Conservation (phyloP, 2,797 vertebrate genomes). For the Erpetoichthys calabaricus region DNA sequence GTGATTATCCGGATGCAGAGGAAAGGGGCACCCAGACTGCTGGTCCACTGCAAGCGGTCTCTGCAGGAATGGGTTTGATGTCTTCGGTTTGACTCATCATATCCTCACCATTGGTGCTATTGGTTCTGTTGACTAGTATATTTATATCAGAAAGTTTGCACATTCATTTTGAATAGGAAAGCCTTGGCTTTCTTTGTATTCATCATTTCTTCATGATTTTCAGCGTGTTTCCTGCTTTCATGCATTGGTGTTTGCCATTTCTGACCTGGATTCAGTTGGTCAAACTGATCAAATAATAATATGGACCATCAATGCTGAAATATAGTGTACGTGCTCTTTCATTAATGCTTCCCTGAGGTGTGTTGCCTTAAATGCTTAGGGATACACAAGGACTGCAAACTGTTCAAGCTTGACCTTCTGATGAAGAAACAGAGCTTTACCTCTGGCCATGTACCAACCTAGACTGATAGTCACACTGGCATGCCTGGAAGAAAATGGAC, state of each 20-base stretch:
- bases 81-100: background rate
- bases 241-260: slow-evolving; percentile 18
- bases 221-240: slow-evolving; percentile 10
- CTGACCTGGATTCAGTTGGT: no score
- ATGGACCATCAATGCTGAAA: no score
- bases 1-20: slow-evolving; percentile 80
- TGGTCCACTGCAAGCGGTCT: slow-evolving; percentile 93
- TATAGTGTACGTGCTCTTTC: no score
- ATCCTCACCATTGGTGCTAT: background rate
- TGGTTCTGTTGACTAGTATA: slow-evolving; percentile 28
- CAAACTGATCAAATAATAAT: no score
- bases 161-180: slow-evolving; percentile 32
- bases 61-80: slow-evolving; percentile 93
- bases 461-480: no score
- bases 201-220: background rate
- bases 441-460: no score
- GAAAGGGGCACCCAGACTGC: slow-evolving; percentile 72
- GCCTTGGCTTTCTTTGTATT: background rate
- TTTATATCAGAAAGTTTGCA: slow-evolving; percentile 63
- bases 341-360: no score
- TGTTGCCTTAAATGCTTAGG: no score
- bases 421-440: no score
- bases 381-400: no score
- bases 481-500: no score
- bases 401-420: no score